Evolutionary conservation across 2,888 invertebrate species (phyloP), one percentile per base, ranked within the genome.

Genomic region (Plagodis dolabraria): DNA sequence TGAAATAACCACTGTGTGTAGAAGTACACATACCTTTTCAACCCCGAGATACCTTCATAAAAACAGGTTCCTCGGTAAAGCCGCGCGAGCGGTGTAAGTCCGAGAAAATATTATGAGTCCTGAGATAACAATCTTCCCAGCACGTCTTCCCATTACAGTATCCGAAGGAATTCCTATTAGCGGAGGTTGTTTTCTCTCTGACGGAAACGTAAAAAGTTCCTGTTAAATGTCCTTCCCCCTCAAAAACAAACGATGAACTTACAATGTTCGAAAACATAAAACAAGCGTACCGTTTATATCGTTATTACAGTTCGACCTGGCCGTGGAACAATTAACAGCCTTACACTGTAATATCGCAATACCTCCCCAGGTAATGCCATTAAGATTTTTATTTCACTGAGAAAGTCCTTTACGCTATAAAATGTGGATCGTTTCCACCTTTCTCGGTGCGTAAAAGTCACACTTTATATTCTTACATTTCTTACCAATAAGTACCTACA

Each of bases 71-170:
- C 74, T 74, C 71, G 75, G 77, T 77, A 85, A 87, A 86, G 79
- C 85, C 72, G 76, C 72, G 53, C 48, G 48, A 45, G 48, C 77
- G 79, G 77, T 82, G 80, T 73, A 76, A 80, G 76, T 83, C 76
- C 73, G 74, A 82, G 80, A 84, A 79, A 85, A 87, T 86, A 86
- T 86, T 87, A 87, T 85, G 86, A 85, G 80, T 82, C 82, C 63
- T 9, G 40, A 69, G 83, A 88, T 85, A 85, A 82, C 77, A 82
- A 68, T 74, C 71, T 77, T 75, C 79, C 75, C 79, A 84, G 86
- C 91, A 89, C 91, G 91, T 89, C 84, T 84, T 85, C 80, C 83
- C 86, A 89, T 91, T 88, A 87, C 88, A 87, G 82, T 85, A 84
- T 86, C 79, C 80, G 79, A 77, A 85, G 84, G 88, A 90, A 90